Evolutionary conservation across 2,113 vertebrate species (phyloP).

Genomic region (Macrotis lagotis): DNA sequence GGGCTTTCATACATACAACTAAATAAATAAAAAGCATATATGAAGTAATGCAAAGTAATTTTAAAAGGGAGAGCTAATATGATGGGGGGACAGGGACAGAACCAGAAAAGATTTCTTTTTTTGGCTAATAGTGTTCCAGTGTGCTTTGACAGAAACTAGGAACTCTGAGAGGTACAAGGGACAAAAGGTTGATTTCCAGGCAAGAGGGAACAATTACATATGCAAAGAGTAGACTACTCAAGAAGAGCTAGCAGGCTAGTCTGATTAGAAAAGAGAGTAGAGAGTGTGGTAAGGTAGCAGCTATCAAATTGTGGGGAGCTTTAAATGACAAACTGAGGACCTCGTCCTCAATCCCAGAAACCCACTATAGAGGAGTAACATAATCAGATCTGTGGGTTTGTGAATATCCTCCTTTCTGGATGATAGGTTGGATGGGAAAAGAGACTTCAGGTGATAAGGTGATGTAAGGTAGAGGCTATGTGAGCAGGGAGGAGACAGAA

Average conservation of each 20-base stretch:
- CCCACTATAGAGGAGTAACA: neutral
- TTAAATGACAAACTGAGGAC: neutral
- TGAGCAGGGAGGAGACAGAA: neutral
- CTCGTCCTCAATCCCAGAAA: neutral
- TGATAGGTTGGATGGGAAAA: neutral
- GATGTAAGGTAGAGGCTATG: neutral
- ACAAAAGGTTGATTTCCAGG: neutral
- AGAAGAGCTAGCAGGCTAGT: neutral
- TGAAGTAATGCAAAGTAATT: neutral
- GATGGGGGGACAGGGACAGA: neutral
- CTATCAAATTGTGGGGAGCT: neutral
- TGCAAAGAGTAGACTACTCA: neutral
- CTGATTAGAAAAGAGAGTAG: neutral
- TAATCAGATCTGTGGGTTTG: neutral
- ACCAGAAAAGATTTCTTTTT: neutral
- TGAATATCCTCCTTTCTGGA: neutral
- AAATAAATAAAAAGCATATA: neutral
- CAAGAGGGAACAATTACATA: neutral
- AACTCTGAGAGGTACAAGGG: neutral
- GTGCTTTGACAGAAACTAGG: neutral
- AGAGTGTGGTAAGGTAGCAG: neutral
- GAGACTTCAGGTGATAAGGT: neutral
- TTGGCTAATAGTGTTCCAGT: neutral
- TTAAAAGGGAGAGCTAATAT: neutral
- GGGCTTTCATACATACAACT: neutral